Evolutionary conservation across 2,797 vertebrate species (phyloP).

Genomic region (Odontamblyopus rebecca): DNA sequence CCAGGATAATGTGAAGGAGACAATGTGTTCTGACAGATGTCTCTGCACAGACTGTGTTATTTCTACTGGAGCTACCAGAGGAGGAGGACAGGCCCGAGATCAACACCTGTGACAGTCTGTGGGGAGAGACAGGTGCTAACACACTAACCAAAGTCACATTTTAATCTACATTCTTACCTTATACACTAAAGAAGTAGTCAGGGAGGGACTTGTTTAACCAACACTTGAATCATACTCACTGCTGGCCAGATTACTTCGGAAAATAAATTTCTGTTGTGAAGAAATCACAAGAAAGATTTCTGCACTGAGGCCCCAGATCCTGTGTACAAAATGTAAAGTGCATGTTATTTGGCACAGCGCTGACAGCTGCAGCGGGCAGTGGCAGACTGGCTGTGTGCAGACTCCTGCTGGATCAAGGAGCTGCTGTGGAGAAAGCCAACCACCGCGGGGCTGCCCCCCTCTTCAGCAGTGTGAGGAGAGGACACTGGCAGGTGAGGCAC

Average conservation of each 20-base stretch:
- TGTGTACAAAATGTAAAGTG: not conserved
- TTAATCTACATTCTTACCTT: not conserved
- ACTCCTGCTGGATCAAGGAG: constrained; percentile 82
- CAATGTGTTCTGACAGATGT: not conserved
- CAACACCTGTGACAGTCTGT: constrained; percentile 92
- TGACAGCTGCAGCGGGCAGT: constrained; percentile 64
- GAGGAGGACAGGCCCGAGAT: constrained; percentile 92
- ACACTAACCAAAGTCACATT: not conserved
- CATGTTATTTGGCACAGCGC: constrained; percentile 37
- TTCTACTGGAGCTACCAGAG: constrained; percentile 92
- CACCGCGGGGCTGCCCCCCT: constrained; percentile 81
- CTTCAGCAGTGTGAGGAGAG: constrained; percentile 87
- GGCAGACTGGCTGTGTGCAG: constrained; percentile 61
- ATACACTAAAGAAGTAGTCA: not conserved
- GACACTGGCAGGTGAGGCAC: constrained; percentile 87
- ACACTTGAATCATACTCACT: not conserved
- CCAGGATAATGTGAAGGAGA: not conserved
- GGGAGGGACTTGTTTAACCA: not conserved
- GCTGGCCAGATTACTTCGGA: too few species aligned
- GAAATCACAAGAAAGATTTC: not conserved
- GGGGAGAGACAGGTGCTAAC: constrained; percentile 92
- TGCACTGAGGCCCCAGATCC: not conserved
- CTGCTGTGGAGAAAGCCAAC: constrained; percentile 78
- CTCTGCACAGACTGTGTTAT: constrained; percentile 84
- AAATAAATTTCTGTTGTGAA: not conserved